A percentile compares a stretch with the other conserved stretches of the same genome.
phyloP scores from a whole-genome alignment of 2,888 invertebrate species.

The Idaea straminata region DNA sequence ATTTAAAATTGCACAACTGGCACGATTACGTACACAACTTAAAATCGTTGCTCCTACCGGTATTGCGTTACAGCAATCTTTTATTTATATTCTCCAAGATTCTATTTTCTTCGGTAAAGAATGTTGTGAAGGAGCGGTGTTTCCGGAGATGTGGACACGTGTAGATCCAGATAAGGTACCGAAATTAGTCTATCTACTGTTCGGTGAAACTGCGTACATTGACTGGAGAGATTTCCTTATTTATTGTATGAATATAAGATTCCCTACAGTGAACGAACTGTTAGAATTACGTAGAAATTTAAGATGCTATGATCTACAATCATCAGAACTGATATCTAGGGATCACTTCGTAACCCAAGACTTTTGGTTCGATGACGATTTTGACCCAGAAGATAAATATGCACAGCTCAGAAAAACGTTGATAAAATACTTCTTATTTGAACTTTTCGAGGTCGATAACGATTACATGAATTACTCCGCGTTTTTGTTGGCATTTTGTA shows the following conservation, averaged over 20 bases:
- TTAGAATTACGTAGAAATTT: slow-evolving; percentile 71
- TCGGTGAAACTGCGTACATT: slow-evolving; percentile 77
- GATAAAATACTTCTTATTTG: slow-evolving; percentile 79
- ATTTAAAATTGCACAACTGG: slow-evolving; percentile 62
- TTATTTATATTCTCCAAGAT: slow-evolving; percentile 77
- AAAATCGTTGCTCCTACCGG: slow-evolving; percentile 68
- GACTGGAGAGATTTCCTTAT: slow-evolving; percentile 85
- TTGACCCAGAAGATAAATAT: slow-evolving; percentile 42
- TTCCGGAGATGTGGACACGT: slow-evolving; percentile 62
- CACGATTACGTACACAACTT: slow-evolving; percentile 56
- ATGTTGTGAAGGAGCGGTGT: slow-evolving; percentile 55
- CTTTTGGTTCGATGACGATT: slow-evolving; percentile 67
- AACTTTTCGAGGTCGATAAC: slow-evolving; percentile 72
- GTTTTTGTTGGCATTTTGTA: slow-evolving; percentile 82
- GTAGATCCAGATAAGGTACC: slow-evolving; percentile 66
- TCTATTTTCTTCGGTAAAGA: slow-evolving; percentile 72
- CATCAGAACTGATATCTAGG: slow-evolving; percentile 57
- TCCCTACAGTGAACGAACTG: slow-evolving; percentile 78
- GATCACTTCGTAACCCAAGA: slow-evolving; percentile 50
- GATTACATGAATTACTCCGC: slow-evolving; percentile 81
- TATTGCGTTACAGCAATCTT: slow-evolving; percentile 64
- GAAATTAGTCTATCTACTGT: slow-evolving; percentile 67
- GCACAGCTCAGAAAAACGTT: slow-evolving; percentile 52
- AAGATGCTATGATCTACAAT: slow-evolving; percentile 64
- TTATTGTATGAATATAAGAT: slow-evolving; percentile 77